These are phyloP conservation scores for Probaryconus sp. DNA, from an alignment of 1,140 invertebrate genomes.

Conservation along the genomic window DNA sequence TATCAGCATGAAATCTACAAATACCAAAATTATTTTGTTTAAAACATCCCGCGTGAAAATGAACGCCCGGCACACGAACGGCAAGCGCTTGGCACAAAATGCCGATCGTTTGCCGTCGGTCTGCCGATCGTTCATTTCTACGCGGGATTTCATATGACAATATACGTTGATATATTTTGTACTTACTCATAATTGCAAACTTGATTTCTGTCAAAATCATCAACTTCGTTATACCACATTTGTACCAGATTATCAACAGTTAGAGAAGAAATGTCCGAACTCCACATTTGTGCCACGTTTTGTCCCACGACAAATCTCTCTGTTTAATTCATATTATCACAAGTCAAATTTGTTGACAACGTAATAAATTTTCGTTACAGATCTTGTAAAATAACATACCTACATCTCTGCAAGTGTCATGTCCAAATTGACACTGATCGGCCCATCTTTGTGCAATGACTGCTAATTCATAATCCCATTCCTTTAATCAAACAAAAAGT, in stretches of 20 bases:
- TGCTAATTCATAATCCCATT: conserved; percentile 57
- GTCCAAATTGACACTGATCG: conserved; percentile 53
- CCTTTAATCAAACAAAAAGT: no score
- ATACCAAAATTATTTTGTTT: no score
- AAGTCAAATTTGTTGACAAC: no score
- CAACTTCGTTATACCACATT: conserved; percentile 60
- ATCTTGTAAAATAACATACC: conserved; percentile 8
- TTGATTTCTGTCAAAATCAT: conserved; percentile 18
- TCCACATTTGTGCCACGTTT: conserved; percentile 41
- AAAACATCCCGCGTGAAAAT: no score
- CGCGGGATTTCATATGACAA: no score
- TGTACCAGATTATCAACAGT: conserved; percentile 14
- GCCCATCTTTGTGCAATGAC: conserved; percentile 59
- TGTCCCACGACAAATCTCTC: conserved; percentile 55
- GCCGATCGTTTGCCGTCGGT: no score
- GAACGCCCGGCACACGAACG: no score
- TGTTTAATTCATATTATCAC: conserved; percentile 18
- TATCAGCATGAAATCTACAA: conserved; percentile 14
- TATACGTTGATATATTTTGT: not conserved
- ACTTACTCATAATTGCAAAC: conserved; percentile 29
- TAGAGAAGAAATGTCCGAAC: not conserved
- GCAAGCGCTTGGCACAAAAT: no score
- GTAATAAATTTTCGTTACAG: no score
- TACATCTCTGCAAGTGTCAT: conserved; percentile 49
- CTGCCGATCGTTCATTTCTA: no score